Conservation (phyloP, 2,888 invertebrate species). For the Campopleginae sp. region DNA sequence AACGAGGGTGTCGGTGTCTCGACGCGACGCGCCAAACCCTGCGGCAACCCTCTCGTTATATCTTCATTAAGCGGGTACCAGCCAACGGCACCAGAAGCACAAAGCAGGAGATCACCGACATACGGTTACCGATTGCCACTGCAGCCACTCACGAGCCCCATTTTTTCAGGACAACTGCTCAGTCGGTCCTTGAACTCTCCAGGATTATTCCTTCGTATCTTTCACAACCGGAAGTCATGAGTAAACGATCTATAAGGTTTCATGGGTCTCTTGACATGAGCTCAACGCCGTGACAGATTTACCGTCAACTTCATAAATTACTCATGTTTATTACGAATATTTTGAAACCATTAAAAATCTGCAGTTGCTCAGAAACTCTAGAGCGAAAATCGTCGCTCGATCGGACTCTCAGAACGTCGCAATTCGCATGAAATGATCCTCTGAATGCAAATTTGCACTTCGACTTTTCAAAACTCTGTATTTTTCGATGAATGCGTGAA, state of each 20-base stretch:
- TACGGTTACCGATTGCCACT: conserved; percentile 39
- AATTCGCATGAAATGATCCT: background rate
- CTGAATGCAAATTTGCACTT: no score
- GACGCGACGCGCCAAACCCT: conserved; percentile 76
- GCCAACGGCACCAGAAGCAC: conserved; percentile 71
- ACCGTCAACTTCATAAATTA: background rate
- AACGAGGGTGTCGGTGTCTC: conserved; percentile 74
- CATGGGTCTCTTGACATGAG: background rate
- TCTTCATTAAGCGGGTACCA: conserved; percentile 79
- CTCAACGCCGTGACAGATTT: background rate
- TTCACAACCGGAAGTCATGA: background rate
- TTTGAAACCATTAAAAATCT: background rate
- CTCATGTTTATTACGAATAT: background rate
- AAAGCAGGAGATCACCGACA: conserved; percentile 50
- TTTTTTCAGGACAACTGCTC: conserved; percentile 20
- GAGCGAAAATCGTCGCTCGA: background rate
- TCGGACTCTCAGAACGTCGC: background rate
- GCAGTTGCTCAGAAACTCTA: background rate
- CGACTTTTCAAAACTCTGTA: no score
- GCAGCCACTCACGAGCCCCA: conserved; percentile 35
- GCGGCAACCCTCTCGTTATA: conserved; percentile 79
- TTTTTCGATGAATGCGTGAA: no score
- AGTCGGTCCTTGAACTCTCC: background rate
- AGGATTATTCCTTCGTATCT: background rate
- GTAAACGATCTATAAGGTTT: background rate